Percentiles rank a stretch among this genome's conserved stretches.
phyloP scores from a whole-genome alignment of 1,140 invertebrate species.

The Tetranychus urticae region DNA sequence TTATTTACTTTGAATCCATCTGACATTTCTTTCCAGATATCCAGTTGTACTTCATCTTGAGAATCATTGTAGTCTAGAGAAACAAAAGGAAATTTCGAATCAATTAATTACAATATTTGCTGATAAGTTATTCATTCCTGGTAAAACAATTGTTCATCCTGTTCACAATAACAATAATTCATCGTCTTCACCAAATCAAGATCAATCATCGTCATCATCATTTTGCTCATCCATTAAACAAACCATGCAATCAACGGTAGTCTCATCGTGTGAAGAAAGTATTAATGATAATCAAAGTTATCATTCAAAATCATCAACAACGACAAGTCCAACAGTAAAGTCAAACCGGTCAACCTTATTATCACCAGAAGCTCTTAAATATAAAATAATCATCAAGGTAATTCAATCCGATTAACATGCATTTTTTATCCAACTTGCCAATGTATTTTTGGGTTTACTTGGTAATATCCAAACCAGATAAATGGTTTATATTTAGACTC shows the following conservation, averaged over 20 bases:
- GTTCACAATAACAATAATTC: neutral
- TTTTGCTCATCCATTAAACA: too few species aligned
- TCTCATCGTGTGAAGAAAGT: too few species aligned
- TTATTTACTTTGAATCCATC: neutral
- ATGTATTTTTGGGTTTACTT: too few species aligned
- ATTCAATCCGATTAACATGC: neutral
- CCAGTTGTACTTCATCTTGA: slow-evolving; percentile 24
- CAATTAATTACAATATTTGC: slow-evolving; percentile 16
- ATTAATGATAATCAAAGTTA: too few species aligned
- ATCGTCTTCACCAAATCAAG: too few species aligned
- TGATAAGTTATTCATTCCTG: slow-evolving; percentile 16
- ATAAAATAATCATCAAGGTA: slow-evolving; percentile 22
- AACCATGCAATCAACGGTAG: too few species aligned
- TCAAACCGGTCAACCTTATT: slow-evolving; percentile 8
- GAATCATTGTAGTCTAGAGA: slow-evolving; percentile 21
- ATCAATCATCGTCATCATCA: too few species aligned
- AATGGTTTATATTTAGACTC: too few species aligned
- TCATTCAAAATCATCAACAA: too few species aligned
- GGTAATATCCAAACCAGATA: too few species aligned
- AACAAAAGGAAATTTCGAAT: slow-evolving; percentile 18
- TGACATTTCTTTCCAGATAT: slow-evolving; percentile 15
- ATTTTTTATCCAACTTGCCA: neutral
- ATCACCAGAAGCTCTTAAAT: slow-evolving; percentile 19
- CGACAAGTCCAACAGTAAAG: neutral
- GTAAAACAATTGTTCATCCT: neutral